Evolutionary conservation across 2,113 vertebrate species (phyloP), one percentile per base, ranked within the genome.

Genomic region (Dolichotis patagonum): DNA sequence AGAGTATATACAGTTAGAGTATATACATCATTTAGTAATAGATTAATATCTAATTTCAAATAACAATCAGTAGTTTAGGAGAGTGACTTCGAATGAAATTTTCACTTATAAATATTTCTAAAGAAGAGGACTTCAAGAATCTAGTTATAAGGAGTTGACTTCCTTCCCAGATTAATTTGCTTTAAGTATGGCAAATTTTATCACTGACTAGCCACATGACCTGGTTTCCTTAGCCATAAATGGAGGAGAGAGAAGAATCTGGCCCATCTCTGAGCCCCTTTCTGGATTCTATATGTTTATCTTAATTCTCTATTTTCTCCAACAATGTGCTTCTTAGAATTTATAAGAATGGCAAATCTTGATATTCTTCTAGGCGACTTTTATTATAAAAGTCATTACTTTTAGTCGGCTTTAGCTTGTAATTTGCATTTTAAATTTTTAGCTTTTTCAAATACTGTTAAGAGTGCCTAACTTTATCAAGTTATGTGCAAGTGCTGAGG

Each of bases 361-460:
- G 65, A 38, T 41, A 38, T 41, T 80, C 71, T 86, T 43, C 82
- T 60, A 78, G 63, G 32, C 26, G 49, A 32, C 92, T n/a, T 93
- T 62, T 77, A n/a, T 91, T 22, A 88, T 17, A 26, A 69, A 90
- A 73, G 16, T 60, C 54, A 56, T 88, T 92, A 1, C 28, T 89
- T 77, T 71, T 88, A 71, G 75, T 93, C 75, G 24, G 54, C 77
- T 69, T 80, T 46, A 46, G 46, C 58, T 81, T 96, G 88, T 12
- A 88, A 67, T 95, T 95, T 95, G 90, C 41, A 43, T 95, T 88
- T 88, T 43, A 85, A 85, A 62, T 56, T 73, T 88, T 38, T 13
- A 2, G 5, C 4, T 58, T 81, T 84, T 88, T 60, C 43, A 90
- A 84, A 92, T 35, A 85, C 69, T 11, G 22, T 85, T 52, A 20